Percentiles rank a stretch among this genome's conserved stretches.
Conservation (phyloP, 2,888 invertebrate genomes). For the Bellardia bayeri region DNA sequence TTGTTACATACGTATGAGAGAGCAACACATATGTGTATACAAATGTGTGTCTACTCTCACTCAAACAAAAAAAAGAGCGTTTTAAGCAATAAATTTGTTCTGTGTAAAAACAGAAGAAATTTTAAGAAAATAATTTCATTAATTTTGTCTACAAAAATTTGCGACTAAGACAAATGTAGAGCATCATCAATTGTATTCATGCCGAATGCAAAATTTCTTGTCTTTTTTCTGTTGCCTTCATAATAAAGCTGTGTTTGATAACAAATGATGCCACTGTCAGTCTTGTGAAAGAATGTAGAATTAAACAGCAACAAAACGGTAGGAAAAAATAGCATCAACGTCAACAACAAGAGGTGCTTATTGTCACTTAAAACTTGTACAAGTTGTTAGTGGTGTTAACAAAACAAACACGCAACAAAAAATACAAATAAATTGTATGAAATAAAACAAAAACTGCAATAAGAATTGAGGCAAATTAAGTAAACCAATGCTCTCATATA, state of each 20-base stretch:
- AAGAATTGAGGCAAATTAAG: neutral
- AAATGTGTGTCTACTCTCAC: too few species aligned
- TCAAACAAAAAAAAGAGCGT: too few species aligned
- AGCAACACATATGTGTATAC: too few species aligned
- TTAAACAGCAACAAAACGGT: neutral
- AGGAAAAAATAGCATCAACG: slow-evolving; percentile 38
- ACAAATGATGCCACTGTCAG: slow-evolving; percentile 51
- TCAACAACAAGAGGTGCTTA: slow-evolving; percentile 68
- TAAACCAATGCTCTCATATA: neutral
- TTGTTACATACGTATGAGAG: too few species aligned
- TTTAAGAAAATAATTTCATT: too few species aligned
- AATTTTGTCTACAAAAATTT: too few species aligned
- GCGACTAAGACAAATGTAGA: neutral
- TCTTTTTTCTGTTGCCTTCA: neutral
- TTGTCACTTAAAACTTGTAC: slow-evolving; percentile 66
- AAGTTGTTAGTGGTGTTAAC: slow-evolving; percentile 56
- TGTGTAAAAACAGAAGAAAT: too few species aligned
- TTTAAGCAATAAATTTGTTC: too few species aligned
- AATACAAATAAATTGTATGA: slow-evolving; percentile 13
- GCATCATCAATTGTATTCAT: neutral
- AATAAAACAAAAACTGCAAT: slow-evolving; percentile 13
- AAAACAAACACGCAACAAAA: slow-evolving; percentile 29
- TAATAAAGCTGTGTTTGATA: slow-evolving; percentile 50
- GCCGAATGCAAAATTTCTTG: neutral
- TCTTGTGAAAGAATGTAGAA: slow-evolving; percentile 3